Evolutionary conservation across 2,113 vertebrate genomes (phyloP).

Genomic region (Synodontis membranacea): DNA sequence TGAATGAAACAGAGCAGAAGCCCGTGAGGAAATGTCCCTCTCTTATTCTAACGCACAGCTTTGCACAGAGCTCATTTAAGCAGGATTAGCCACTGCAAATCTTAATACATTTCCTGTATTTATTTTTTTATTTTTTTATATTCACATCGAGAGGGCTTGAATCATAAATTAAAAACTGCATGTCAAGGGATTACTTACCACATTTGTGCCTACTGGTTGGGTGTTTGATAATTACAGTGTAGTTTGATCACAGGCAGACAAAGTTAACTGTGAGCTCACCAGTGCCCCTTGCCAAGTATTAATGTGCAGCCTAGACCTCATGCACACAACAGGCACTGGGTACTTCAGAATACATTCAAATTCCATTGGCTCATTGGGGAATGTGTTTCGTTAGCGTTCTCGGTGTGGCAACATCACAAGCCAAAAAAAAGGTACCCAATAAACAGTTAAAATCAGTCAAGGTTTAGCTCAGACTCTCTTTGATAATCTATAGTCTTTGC

Average conservation of each 20-base stretch:
- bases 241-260: conserved; percentile 9
- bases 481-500: not conserved
- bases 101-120: not conserved
- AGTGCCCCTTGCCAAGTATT: conserved; percentile 42
- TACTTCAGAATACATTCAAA: conserved; percentile 3
- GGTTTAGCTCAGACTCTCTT: no score
- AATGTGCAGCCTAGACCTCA: conserved; percentile 40
- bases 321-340: conserved; percentile 45
- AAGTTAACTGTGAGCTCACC: conserved; percentile 47
- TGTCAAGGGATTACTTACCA: not conserved
- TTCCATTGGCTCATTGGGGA: not conserved
- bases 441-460: not conserved
- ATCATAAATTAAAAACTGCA: conserved; percentile 16
- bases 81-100: not conserved
- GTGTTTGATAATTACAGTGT: conserved; percentile 17
- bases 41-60: not conserved
- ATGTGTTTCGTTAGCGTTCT: not conserved
- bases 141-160: not conserved
- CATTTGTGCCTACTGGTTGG: not conserved
- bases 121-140: not conserved
- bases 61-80: not conserved
- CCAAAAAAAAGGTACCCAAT: not conserved
- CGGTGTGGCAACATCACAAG: not conserved
- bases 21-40: conserved; percentile 11
- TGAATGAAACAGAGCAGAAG: conserved; percentile 11